A percentile compares a stretch with the other conserved stretches of the same genome.
phyloP scores from a whole-genome alignment of 2,888 invertebrate genomes.

The Polydrusus cervinus region DNA sequence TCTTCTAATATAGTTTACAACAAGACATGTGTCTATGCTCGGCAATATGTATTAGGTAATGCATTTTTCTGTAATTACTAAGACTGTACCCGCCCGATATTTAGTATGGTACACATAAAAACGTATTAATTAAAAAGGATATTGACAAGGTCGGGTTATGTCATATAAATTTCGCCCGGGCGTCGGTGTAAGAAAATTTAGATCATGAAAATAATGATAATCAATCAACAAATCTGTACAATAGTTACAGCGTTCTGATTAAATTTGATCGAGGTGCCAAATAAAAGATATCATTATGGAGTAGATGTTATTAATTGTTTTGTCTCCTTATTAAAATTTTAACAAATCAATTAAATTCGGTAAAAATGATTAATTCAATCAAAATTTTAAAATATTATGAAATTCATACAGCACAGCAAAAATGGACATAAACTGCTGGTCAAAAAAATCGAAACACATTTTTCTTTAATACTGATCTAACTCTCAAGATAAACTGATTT shows the following conservation, averaged over 20 bases:
- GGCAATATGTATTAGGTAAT: constrained; percentile 26
- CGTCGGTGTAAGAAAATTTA: constrained; percentile 21
- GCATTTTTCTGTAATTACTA: constrained; percentile 27
- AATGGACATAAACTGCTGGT: no score
- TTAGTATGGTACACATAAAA: constrained; percentile 19
- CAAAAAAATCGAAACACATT: no score
- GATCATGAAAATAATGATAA: constrained; percentile 1
- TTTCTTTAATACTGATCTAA: no score
- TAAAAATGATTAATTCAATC: no score
- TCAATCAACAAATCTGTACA: not conserved
- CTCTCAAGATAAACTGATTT: no score
- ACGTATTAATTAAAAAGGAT: constrained; percentile 29
- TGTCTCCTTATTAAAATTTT: no score
- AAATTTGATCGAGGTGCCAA: not conserved
- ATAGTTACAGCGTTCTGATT: not conserved
- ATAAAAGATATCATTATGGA: no score
- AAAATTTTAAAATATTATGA: no score
- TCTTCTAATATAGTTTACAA: constrained; percentile 21
- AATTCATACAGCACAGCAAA: no score
- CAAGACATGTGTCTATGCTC: not conserved
- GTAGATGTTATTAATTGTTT: no score
- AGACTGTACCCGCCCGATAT: constrained; percentile 12
- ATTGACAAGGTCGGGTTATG: constrained; percentile 40
- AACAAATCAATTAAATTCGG: no score
- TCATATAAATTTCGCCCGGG: constrained; percentile 23